Evolutionary conservation across 2,113 vertebrate species (phyloP), one percentile per base, ranked within the genome.

Genomic region (Vimba vimba): DNA sequence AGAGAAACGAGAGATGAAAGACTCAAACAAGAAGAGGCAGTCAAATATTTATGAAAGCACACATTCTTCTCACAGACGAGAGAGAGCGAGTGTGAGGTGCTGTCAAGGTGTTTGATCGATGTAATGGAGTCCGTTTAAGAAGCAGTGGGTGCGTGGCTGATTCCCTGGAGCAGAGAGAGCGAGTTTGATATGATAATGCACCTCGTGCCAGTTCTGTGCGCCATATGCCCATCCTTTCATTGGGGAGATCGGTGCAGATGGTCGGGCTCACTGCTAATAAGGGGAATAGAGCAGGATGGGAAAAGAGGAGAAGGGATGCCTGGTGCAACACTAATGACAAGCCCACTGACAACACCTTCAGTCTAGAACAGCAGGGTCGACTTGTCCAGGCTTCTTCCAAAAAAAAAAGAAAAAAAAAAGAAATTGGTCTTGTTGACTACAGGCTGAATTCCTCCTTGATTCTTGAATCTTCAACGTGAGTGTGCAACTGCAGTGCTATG

Each of bases 151-250:
- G 88, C 36, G 15, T 74, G 82, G 84, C 81, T 43, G 81, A 86
- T 71, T 85, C 88, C 82, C 88, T 39, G 25, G 85, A 71, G 82
- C 43, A 36, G 69, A 25, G 7, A 30, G 50, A 77, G 64, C 12
- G 27, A 80, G 88, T 87, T 89, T 89, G 88, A 89, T 89, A 84
- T 89, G 88, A 89, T 89, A 89, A 89, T 89, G 50, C 75, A 80
- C 82, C 80, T 73, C 80, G 82, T 85, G 88, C 82, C 78, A 85
- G 60, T 74, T 57, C 85, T 73, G 82, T 82, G 59, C 75, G 62
- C 88, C 88, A 89, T 89, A 89, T 89, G 85, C 78, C 79, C 36
- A 19, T 59, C 39, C 82, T 68, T 85, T 87, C 88, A 85, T 83
- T 85, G 82, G 85, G 85, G 88, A 85, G 86, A 89, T 82, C 47